phyloP scores from a whole-genome alignment of 92 coral and sea anemone species.

The Diadumene lineata region DNA sequence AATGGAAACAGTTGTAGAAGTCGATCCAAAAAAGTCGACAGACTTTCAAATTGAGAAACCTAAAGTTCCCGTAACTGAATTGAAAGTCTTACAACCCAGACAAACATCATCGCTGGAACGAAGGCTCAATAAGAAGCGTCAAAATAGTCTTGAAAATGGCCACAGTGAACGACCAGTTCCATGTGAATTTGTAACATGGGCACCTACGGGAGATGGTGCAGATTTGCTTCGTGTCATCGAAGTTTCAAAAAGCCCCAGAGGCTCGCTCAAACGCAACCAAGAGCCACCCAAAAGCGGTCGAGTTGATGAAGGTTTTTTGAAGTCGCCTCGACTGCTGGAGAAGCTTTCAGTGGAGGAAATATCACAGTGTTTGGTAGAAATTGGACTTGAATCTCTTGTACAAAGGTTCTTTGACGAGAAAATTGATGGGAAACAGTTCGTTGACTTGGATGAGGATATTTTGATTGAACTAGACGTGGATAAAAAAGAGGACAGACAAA shows the following conservation, averaged over 20 bases:
- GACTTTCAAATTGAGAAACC: slow-evolving; percentile 2
- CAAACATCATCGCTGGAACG: slow-evolving; percentile 21
- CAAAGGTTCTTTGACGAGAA: slow-evolving; percentile 14
- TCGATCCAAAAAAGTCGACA: slow-evolving; percentile 4
- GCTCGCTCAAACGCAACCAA: slow-evolving; percentile 14
- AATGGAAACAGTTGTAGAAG: slow-evolving; percentile 23
- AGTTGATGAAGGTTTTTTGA: slow-evolving; percentile 1
- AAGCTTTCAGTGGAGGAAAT: slow-evolving; percentile 25
- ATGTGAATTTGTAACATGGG: slow-evolving; percentile 24
- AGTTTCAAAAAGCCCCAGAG: slow-evolving; percentile 24
- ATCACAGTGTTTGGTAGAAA: slow-evolving; percentile 14
- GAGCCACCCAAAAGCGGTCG: neutral
- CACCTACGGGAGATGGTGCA: slow-evolving; percentile 5
- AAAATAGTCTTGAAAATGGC: slow-evolving; percentile 1
- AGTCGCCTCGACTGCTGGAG: slow-evolving; percentile 19
- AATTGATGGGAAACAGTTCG: slow-evolving; percentile 30
- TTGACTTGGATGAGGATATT: slow-evolving; percentile 30
- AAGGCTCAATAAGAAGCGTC: slow-evolving; percentile 19
- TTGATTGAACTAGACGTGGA: slow-evolving; percentile 24
- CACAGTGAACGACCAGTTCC: slow-evolving; percentile 1
- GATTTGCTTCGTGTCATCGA: neutral
- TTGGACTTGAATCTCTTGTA: slow-evolving; percentile 17
- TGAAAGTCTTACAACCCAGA: slow-evolving; percentile 20
- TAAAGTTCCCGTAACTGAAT: slow-evolving; percentile 6
- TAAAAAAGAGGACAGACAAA: slow-evolving; percentile 3